Conservation (phyloP, 2,888 invertebrate species). For the Caenorhabditis parvicauda region DNA sequence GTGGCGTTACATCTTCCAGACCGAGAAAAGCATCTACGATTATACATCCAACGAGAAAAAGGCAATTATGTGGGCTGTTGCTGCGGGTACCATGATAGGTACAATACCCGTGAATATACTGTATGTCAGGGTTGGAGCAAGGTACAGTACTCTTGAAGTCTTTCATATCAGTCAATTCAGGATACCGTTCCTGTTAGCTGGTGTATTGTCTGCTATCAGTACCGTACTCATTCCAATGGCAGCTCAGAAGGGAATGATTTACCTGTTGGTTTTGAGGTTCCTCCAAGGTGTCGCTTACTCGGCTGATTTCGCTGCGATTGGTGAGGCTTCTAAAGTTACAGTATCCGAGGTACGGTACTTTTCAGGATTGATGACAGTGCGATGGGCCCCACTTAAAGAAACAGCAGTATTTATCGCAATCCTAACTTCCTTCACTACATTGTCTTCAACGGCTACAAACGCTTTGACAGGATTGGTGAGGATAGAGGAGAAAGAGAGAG, state of each 20-base stretch:
- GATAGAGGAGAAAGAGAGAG: no score
- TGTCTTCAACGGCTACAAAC: conserved; percentile 48
- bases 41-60: conserved; percentile 41
- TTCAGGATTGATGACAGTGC: conserved; percentile 36
- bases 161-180: no score
- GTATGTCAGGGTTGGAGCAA: conserved; percentile 49
- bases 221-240: conserved; percentile 34
- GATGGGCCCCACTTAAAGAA: conserved; percentile 53
- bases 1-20: conserved; percentile 15
- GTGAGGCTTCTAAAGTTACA: no score
- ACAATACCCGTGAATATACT: conserved; percentile 49
- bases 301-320: conserved; percentile 35
- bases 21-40: conserved; percentile 27
- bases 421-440: conserved; percentile 50
- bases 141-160: no score
- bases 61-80: conserved; percentile 48
- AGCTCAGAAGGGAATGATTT: conserved; percentile 21
- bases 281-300: conserved; percentile 39
- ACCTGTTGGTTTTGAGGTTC: conserved; percentile 30
- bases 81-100: conserved; percentile 44
- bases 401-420: conserved; percentile 50
- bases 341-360: no score
- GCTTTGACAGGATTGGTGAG: conserved; percentile 30
- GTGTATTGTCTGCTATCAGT: conserved; percentile 26
- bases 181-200: conserved; percentile 45